phyloP scores from a whole-genome alignment of 2,113 vertebrate genomes.

The Brachirus orientalis region DNA sequence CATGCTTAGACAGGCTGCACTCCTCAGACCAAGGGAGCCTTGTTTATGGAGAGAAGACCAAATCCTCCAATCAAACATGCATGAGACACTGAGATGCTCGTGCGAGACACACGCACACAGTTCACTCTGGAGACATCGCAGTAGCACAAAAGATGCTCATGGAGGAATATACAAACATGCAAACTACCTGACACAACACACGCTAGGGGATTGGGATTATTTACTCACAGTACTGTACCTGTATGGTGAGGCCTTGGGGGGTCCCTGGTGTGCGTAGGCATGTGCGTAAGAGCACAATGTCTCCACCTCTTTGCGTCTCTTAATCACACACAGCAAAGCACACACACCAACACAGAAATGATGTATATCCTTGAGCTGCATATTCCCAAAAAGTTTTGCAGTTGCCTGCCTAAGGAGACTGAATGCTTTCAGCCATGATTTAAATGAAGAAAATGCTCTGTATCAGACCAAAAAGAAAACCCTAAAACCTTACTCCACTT shows the following conservation, averaged over 20 bases:
- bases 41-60: constrained; percentile 63
- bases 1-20: constrained; percentile 40
- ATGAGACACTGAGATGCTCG: constrained; percentile 35
- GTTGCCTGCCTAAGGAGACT: constrained; percentile 21
- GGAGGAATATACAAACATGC: constrained; percentile 44
- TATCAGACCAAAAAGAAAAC: not conserved
- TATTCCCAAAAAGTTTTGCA: constrained; percentile 37
- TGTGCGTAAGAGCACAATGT: constrained; percentile 47
- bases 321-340: constrained; percentile 28
- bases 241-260: constrained; percentile 31
- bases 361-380: constrained; percentile 31
- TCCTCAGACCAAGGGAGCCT: constrained; percentile 66
- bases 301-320: constrained; percentile 24
- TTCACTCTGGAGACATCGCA: constrained; percentile 57
- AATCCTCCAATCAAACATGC: constrained; percentile 66
- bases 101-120: constrained; percentile 8
- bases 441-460: constrained; percentile 13
- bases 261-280: constrained; percentile 58
- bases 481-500: not conserved
- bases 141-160: constrained; percentile 45
- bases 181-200: constrained; percentile 14
- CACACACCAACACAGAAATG: constrained; percentile 51
- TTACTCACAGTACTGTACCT: constrained; percentile 67
- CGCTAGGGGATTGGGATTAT: constrained; percentile 57
- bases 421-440: constrained; percentile 35